Evolutionary conservation across 2,888 invertebrate species (phyloP).

Genomic region (Dolichomitus sp.): DNA sequence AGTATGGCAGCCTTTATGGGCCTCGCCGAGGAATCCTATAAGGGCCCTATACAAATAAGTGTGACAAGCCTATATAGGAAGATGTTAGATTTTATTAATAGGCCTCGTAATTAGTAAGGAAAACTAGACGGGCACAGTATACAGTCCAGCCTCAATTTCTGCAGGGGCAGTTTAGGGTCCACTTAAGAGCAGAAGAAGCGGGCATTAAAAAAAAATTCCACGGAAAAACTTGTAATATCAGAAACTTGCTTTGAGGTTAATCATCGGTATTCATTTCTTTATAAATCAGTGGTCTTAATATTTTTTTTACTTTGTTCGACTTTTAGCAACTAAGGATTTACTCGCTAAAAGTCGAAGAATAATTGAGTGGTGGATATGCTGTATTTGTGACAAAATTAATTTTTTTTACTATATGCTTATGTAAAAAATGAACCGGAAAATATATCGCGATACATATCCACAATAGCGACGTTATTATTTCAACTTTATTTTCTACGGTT

Average conservation of each 20-base stretch:
- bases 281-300: slow-evolving; percentile 52
- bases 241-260: slow-evolving; percentile 69
- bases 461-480: background rate
- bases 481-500: background rate
- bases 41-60: too few species aligned
- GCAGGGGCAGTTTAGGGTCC: background rate
- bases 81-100: too few species aligned
- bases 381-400: background rate
- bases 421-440: background rate
- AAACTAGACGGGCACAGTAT: too few species aligned
- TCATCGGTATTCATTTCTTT: slow-evolving; percentile 71
- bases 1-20: too few species aligned
- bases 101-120: too few species aligned
- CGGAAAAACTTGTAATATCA: slow-evolving; percentile 64
- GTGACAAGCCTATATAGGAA: too few species aligned
- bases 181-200: slow-evolving; percentile 7
- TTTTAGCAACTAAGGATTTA: slow-evolving; percentile 10
- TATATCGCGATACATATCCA: background rate
- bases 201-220: slow-evolving; percentile 63
- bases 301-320: slow-evolving; percentile 20
- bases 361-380: background rate
- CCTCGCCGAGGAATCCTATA: too few species aligned
- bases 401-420: background rate
- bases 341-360: background rate
- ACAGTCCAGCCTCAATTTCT: too few species aligned